Base-by-base conservation (phyloP, 2,797 vertebrate genomes). In the Threskiornis aethiopicus region DNA sequence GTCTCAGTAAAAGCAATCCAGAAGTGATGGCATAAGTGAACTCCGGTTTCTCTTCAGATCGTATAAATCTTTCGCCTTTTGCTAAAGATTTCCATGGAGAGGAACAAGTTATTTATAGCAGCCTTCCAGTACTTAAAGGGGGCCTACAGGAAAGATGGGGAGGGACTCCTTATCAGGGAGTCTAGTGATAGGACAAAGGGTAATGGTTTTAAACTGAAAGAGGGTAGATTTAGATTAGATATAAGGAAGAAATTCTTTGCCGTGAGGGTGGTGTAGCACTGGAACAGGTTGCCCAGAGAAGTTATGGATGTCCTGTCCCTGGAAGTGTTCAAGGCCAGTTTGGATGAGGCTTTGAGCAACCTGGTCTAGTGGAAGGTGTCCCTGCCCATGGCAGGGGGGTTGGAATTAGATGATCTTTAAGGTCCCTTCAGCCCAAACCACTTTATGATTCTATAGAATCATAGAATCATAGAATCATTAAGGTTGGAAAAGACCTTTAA, bases 311-410 rank as follows among this genome's bases (percentile, higher is more conserved):
- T 2, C 25, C 9, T 19, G 5, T 47, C 33, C 10, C 12, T 64
- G 54, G 29, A 16, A 37, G 26, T 5, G n/a, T 51, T 55, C 26
- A 51, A 55, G 37, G n/a, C 42, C 55, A 69, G 29, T 26, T 4
- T 79, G 57, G 57, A 31, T 14, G 18, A 2, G 11, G 7, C 18
- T 80, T 72, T 69, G 29, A 59, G 26, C 6, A 42, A 31, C 9
- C 19, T 37, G 28, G 5, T 49, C 19, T 51, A 33, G 9, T 9
- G 37, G 49, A 57, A 15, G 9, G 4, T 69, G 9, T 39, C 31
- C 6, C 13, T 37, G 31, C 6, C 25, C 16, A 41, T 20, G 21
- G 17, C 49, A 72, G 15, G 4, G 15, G 15, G 1, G 0, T 25
- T 89, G 33, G 44, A 77, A 66, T 6, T 10, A 11, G 8, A 13